Evolutionary conservation across 2,888 invertebrate species (phyloP).

Genomic region (Tolmerus cingulatus): DNA sequence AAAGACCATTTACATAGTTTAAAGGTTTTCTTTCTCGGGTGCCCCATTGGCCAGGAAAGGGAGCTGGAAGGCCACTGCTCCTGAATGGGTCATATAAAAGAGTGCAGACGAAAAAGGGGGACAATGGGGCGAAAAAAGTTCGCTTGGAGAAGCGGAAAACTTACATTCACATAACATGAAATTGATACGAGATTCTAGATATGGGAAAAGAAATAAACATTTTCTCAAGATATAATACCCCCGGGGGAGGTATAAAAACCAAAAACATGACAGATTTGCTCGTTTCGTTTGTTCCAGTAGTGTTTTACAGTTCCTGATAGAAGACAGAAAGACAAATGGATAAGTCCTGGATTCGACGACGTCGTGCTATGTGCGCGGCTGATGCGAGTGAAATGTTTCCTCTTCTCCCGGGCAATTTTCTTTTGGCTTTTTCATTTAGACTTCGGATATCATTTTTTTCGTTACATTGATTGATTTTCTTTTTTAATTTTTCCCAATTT

Average conservation of each 20-base stretch:
- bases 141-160: conserved; percentile 13
- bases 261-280: conserved; percentile 49
- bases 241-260: conserved; percentile 48
- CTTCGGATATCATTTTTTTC: background rate
- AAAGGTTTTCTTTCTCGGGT: conserved; percentile 28
- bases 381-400: background rate
- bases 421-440: background rate
- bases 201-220: conserved; percentile 48
- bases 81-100: conserved; percentile 15
- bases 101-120: background rate
- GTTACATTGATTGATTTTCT: background rate
- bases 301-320: conserved; percentile 44
- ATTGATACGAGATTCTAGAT: conserved; percentile 45
- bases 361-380: background rate
- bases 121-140: conserved; percentile 3
- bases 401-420: background rate
- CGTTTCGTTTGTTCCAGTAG: conserved; percentile 48
- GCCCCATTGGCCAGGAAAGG: background rate
- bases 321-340: conserved; percentile 43
- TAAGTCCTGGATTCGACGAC: background rate
- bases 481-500: background rate
- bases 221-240: conserved; percentile 48
- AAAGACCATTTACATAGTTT: conserved; percentile 48
- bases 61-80: background rate
- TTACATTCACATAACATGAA: conserved; percentile 46